Conservation (phyloP, 2,888 invertebrate species). For the Hypolimnas misippus region DNA sequence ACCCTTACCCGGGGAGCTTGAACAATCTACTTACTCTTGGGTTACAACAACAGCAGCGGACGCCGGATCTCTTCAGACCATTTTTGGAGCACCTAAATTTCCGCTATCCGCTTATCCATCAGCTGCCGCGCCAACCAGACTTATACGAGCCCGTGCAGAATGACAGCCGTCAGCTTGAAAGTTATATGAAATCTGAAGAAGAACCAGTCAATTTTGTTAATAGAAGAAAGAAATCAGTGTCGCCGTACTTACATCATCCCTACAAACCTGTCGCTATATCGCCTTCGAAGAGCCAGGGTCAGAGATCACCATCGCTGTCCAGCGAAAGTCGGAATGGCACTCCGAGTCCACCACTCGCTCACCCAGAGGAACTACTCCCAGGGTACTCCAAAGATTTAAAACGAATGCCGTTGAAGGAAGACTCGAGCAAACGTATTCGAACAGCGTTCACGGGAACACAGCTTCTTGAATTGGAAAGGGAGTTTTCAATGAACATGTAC, state of each 20-base stretch:
- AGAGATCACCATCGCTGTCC: conserved; percentile 69
- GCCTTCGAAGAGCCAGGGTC: conserved; percentile 73
- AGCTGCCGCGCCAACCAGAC: conserved; percentile 69
- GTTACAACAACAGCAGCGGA: conserved; percentile 84
- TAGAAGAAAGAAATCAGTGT: conserved; percentile 71
- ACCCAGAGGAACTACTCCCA: conserved; percentile 75
- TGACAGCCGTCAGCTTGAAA: conserved; percentile 60
- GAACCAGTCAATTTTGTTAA: conserved; percentile 66
- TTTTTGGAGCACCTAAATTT: conserved; percentile 75
- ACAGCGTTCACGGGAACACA: conserved; percentile 97
- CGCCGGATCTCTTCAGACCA: conserved; percentile 78
- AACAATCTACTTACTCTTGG: conserved; percentile 87
- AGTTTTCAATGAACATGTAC: conserved; percentile 96
- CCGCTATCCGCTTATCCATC: conserved; percentile 72
- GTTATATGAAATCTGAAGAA: conserved; percentile 66
- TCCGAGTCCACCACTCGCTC: conserved; percentile 80
- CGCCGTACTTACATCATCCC: conserved; percentile 74
- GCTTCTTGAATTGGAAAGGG: conserved; percentile 93
- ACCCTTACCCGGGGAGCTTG: conserved; percentile 85
- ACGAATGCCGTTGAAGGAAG: conserved; percentile 80
- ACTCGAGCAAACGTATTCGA: conserved; percentile 93
- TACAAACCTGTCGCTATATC: conserved; percentile 68
- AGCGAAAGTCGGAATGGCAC: conserved; percentile 82
- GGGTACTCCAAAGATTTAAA: conserved; percentile 74
- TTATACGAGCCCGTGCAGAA: conserved; percentile 57